Percentiles rank a stretch among this genome's conserved stretches.
These are phyloP conservation scores for Acanthochromis polyacanthus DNA, from an alignment of 2,113 vertebrate genomes.

Conservation along the genomic window DNA sequence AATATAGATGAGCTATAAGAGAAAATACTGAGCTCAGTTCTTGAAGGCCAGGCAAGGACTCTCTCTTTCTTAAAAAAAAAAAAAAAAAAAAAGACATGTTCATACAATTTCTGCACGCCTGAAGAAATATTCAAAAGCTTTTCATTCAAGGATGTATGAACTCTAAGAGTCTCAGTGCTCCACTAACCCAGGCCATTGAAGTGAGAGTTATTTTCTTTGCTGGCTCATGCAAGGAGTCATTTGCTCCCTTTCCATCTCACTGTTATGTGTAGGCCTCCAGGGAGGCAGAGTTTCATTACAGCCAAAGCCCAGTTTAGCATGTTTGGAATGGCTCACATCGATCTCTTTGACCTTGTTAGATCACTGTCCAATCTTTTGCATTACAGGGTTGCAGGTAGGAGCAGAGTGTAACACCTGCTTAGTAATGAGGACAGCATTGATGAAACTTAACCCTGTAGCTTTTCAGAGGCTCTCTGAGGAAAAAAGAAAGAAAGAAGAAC, in stretches of 20 bases:
- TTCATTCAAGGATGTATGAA: constrained; percentile 60
- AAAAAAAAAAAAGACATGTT: constrained; percentile 9
- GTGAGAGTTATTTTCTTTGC: constrained; percentile 52
- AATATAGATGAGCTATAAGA: constrained; percentile 4
- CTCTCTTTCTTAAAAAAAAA: constrained; percentile 8
- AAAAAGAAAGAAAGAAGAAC: too few relatives aligned
- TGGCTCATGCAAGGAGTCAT: constrained; percentile 43
- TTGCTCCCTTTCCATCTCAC: constrained; percentile 42
- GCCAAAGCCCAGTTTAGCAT: constrained; percentile 67
- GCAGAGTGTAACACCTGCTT: constrained; percentile 30
- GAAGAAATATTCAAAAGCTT: constrained; percentile 30
- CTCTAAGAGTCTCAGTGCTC: constrained; percentile 32
- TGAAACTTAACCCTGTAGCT: constrained; percentile 19
- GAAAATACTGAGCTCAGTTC: constrained; percentile 8
- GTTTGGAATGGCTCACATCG: constrained; percentile 62
- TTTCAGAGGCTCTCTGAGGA: background rate
- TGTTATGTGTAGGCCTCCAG: constrained; percentile 50
- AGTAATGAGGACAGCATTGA: constrained; percentile 53
- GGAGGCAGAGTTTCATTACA: constrained; percentile 63
- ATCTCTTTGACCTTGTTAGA: constrained; percentile 64
- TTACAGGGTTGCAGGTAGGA: constrained; percentile 29
- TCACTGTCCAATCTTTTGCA: constrained; percentile 5
- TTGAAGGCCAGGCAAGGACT: constrained; percentile 26
- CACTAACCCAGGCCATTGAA: constrained; percentile 42
- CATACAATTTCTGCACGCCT: constrained; percentile 19